Evolutionary conservation across 2,888 invertebrate genomes (phyloP).

Genomic region (Chaitophorus viminalis): DNA sequence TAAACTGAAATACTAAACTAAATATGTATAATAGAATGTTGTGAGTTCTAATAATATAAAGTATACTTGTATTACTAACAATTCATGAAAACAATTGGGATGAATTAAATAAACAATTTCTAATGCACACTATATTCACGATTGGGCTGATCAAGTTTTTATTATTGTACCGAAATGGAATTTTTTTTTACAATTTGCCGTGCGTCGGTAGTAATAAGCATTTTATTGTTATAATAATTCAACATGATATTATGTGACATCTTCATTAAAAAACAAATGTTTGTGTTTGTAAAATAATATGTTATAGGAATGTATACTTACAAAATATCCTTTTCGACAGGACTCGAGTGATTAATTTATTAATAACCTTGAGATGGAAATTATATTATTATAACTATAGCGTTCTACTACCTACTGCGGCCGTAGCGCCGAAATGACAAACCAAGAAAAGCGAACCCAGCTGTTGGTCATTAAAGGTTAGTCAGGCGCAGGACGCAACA

Average conservation of each 20-base stretch:
- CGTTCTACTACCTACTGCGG: constrained; percentile 7
- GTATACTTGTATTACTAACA: no score
- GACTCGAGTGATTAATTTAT: background rate
- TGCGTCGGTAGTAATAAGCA: background rate
- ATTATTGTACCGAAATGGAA: background rate
- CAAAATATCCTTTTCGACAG: background rate
- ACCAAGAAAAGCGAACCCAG: constrained; percentile 37
- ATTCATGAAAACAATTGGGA: background rate
- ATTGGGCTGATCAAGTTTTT: background rate
- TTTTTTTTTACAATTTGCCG: background rate
- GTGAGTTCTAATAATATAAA: no score
- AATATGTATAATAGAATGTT: no score
- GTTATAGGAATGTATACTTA: background rate
- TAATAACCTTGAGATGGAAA: constrained; percentile 24
- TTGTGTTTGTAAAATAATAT: background rate
- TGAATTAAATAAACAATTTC: background rate
- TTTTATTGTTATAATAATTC: background rate
- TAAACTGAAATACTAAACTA: no score
- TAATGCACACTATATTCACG: background rate
- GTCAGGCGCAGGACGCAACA: constrained; percentile 62
- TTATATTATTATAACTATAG: background rate
- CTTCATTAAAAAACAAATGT: background rate
- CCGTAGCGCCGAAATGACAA: constrained; percentile 39
- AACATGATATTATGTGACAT: no score
- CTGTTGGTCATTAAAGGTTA: constrained; percentile 55